Evolutionary conservation across 2,797 vertebrate species (phyloP), one percentile per base, ranked within the genome.

Genomic region (Discoglossus pictus): DNA sequence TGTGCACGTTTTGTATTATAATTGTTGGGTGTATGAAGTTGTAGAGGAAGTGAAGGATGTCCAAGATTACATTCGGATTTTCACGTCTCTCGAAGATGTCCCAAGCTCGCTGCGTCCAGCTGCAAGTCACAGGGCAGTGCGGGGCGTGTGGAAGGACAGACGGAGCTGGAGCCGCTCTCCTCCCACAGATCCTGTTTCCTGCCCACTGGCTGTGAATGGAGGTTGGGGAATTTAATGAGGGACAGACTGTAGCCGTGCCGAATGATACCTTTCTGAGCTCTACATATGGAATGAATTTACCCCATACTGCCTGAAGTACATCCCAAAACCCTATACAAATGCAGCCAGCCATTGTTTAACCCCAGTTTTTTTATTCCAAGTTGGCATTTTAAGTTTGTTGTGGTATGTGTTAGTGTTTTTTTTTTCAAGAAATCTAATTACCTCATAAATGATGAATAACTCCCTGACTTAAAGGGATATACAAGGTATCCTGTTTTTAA

Each of bases 131-230:
- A 51, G 43, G 43, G 20, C 24, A 36, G 2, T 16, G 6, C 16
- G 36, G 66, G 61, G 48, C 40, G 17, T 69, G 58, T 44, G 66
- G 48, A 69, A 68, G 55, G 56, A 47, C 65, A 53, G 38, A 35
- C 34, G 25, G 24, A 24, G 12, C 24, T 12, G 52, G 56, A 56
- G 52, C 25, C 18, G 6, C 13, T 23, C 21, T 20, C 58, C 17
- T 53, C 17, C 34, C 42, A 34, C 46, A 15, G 39, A 55, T 27
- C 50, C 40, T 1, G 24, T 62, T 56, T 56, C 67, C 58, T 54
- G 66, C 17, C 39, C 50, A 4, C 58, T 54, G 50, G 48, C 42
- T 47, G 31, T 21, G 48, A 39, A 38, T 23, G 20, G 39, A 35
- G n/a, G 15, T 47, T 11, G 11, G 66, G 50, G 39, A 18, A 36